A percentile compares a stretch with the other conserved stretches of the same genome.
phyloP scores from a whole-genome alignment of 2,797 vertebrate species.

The Sciurus vulgaris region DNA sequence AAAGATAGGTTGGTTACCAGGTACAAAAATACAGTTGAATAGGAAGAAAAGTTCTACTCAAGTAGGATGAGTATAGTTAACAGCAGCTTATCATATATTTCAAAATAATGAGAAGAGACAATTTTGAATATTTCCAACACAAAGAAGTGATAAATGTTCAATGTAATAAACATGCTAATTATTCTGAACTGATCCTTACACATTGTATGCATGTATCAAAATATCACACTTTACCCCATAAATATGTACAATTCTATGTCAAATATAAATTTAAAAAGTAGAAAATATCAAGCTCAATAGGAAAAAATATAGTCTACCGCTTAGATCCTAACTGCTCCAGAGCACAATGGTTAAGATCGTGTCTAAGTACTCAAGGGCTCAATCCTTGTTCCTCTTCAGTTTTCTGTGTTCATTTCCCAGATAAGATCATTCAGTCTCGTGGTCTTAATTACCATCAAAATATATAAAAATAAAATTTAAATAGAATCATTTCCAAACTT shows the following conservation, averaged over 20 bases:
- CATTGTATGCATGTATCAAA: background rate
- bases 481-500: background rate
- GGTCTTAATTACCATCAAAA: slow-evolving; percentile 24
- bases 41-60: background rate
- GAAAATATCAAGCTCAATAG: slow-evolving; percentile 40
- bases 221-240: background rate
- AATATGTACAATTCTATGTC: background rate
- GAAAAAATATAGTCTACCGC: background rate
- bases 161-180: background rate
- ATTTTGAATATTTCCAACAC: background rate
- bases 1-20: background rate
- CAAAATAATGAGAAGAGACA: background rate
- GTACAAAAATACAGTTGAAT: background rate
- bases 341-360: background rate
- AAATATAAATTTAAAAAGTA: background rate
- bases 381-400: background rate
- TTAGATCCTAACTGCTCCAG: background rate
- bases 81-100: background rate
- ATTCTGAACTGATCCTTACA: background rate
- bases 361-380: background rate
- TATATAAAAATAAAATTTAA: too few species aligned
- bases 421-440: background rate
- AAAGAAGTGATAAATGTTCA: background rate
- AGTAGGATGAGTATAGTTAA: background rate
- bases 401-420: background rate